These are phyloP conservation scores for Dendrolimus pini DNA, from an alignment of 2,888 invertebrate species.

Conservation along the genomic window DNA sequence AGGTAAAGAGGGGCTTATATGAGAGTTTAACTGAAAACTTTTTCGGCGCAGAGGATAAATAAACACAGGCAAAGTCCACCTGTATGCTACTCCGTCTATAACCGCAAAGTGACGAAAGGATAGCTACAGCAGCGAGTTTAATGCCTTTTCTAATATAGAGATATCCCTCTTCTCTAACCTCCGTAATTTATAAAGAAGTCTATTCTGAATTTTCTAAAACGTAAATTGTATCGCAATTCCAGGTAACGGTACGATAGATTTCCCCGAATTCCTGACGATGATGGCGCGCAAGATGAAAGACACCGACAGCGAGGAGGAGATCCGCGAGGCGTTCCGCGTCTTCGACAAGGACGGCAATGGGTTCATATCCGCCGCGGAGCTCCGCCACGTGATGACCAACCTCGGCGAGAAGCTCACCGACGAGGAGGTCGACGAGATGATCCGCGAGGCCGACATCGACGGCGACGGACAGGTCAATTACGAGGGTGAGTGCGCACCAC, in stretches of 20 bases:
- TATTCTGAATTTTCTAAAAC: too few species aligned
- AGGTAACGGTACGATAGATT: slow-evolving; percentile 99
- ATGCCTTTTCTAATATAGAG: too few species aligned
- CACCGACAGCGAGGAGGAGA: slow-evolving; percentile 99
- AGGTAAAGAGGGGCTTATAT: too few species aligned
- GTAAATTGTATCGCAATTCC: slow-evolving; percentile 22
- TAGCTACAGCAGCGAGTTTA: too few species aligned
- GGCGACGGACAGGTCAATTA: slow-evolving; percentile 99
- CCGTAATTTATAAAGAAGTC: too few species aligned
- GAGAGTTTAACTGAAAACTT: too few species aligned
- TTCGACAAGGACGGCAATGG: slow-evolving; percentile 99
- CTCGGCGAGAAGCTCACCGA: slow-evolving; percentile 99
- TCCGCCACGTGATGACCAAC: slow-evolving; percentile 99
- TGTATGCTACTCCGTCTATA: too few species aligned
- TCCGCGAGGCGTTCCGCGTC: slow-evolving; percentile 98
- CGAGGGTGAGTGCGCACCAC: slow-evolving; percentile 80
- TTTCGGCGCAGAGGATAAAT: too few species aligned
- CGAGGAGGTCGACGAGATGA: slow-evolving; percentile 99
- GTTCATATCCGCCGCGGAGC: slow-evolving; percentile 98
- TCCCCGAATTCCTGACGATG: slow-evolving; percentile 99
- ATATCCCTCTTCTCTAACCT: too few species aligned
- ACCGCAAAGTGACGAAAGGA: too few species aligned
- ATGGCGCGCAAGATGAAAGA: slow-evolving; percentile 99
- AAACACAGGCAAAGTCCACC: too few species aligned
- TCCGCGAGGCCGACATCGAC: slow-evolving; percentile 98